Base-by-base conservation (phyloP, 2,113 vertebrate genomes). In the Neotoma lepida region DNA sequence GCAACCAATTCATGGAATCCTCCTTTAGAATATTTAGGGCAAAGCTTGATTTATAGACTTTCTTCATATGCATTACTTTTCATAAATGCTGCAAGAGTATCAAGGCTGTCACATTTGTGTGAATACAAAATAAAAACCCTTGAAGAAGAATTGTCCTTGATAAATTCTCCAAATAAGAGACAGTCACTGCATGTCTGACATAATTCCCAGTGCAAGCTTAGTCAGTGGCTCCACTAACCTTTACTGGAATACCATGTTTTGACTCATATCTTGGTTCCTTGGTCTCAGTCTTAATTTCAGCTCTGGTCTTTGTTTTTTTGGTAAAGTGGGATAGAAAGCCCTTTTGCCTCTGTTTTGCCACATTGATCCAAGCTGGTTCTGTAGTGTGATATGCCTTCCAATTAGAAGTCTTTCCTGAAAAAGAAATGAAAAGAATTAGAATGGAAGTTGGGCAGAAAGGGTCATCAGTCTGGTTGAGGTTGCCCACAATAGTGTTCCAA, bases 291-390 rank as follows among this genome's bases (percentile, higher is more conserved):
- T 97, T 98, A 89, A 88, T 96, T 76, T 95, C 95, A 35, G 78
- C 46, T 39, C 92, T 98, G n/a, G 97, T 98, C 30, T 98, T 98
- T 61, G 33, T 33, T 92, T 89, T 97, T 97, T 97, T 76, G 87
- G 87, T 85, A 98, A 95, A 2, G 44, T 97, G 97, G 10, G 98
- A 98, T 88, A 98, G 98, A 94, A 99, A 99, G 96, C 98, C 95
- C 94, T 96, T 99, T 94, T 99, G 99, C 88, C 98, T 99, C 89
- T 99, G 98, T 97, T 98, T 99, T 95, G 98, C 98, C 98, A 98
- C 49, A 26, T 98, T 98, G 89, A 99, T 95, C 99, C 99, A 99
- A 86, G 97, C 97, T 86, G 99, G 99, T 95, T 99, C 97, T 66
- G 98, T 96, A 3, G 97, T 49, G 30, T 80, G 87, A 92, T 97